Base-by-base conservation (phyloP, 2,888 invertebrate species). In the Morpho achilles region DNA sequence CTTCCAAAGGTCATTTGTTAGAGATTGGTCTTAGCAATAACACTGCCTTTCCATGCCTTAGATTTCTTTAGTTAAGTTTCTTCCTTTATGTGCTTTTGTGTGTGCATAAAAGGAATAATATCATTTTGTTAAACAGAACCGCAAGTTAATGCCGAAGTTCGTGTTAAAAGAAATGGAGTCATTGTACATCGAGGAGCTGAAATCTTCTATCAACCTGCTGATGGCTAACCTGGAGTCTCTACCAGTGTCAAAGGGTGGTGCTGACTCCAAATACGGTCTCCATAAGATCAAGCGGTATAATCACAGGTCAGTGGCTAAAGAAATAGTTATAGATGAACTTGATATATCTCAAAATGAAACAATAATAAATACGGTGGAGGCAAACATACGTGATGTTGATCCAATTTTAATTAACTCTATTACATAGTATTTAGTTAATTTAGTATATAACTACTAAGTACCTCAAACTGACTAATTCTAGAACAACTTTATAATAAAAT, bases 101-200 rank as follows among this genome's bases (percentile, higher is more conserved):
- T 5, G 32, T 32, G n/a, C 43, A 43, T 7, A 4, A 43, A 43
- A 43, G 43, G 3, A 43, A 7, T 9, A 3, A 0, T 43, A 39
- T 32, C 22, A 8, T 16, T 41, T n/a, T 8, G n/a, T 50, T 39
- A 22, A 44, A 43, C 85, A 97, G 96, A 98, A 98, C 87, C 95
- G 98, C 73, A 98, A 98, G 91, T 89, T 99, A 77, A 98, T 98
- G 97, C 99, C 99, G 71, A 98, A 98, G 92, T 99, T 99, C 92
- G 98, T 99, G 67, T 94, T 99, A 72, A 99, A 99, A 93, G 99
- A 99, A 92, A 99, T 99, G 99, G 99, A 99, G 91, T 97, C 98
- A 56, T 93, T 99, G 77, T 99, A 98, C 92, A 96, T 99, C 77
- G 99, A 99, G 92, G 99, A 99, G 90, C 92, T 98, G 77, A 98